A percentile compares a stretch with the other conserved stretches of the same genome.
phyloP scores from a whole-genome alignment of 2,888 invertebrate genomes.

The Branchipolynoe longqiensis region DNA sequence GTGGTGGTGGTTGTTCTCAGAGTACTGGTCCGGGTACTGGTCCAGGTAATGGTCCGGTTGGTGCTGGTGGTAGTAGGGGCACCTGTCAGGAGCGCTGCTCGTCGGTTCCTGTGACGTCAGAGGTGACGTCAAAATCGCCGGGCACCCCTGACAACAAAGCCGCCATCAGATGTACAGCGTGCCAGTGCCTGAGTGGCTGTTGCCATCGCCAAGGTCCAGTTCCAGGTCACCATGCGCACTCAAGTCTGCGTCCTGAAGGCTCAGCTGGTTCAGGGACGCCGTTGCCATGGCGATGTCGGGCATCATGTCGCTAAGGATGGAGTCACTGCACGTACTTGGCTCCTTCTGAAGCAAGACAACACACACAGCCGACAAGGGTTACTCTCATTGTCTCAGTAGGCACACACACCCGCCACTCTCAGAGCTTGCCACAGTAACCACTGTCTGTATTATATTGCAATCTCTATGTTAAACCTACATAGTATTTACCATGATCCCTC shows the following conservation, averaged over 20 bases:
- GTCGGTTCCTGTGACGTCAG: not conserved
- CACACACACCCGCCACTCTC: too few species aligned
- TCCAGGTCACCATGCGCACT: slow-evolving; percentile 85
- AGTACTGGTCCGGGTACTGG: too few species aligned
- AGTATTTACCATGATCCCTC: too few species aligned
- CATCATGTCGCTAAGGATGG: slow-evolving; percentile 91
- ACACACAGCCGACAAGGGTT: too few species aligned
- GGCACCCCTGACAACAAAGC: slow-evolving; percentile 56
- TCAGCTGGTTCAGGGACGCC: slow-evolving; percentile 87
- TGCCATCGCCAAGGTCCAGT: slow-evolving; percentile 90
- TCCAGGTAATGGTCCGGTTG: too few species aligned
- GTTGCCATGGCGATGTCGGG: slow-evolving; percentile 93
- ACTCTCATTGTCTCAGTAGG: too few species aligned
- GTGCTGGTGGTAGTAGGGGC: slow-evolving; percentile 37
- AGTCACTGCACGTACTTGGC: slow-evolving; percentile 71
- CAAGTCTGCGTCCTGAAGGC: slow-evolving; percentile 81
- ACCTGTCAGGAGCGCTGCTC: slow-evolving; percentile 48
- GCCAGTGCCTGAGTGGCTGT: slow-evolving; percentile 72
- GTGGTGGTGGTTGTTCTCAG: slow-evolving; percentile 18
- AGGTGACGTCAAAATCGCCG: not conserved
- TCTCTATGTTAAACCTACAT: too few species aligned
- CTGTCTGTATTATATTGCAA: too few species aligned
- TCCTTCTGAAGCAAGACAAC: slow-evolving; percentile 60
- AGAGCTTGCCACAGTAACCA: too few species aligned
- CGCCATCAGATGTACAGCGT: slow-evolving; percentile 70